Percentiles rank a stretch among this genome's conserved stretches.
Conservation (phyloP, 2,797 vertebrate genomes). For the Glossophaga mutica region DNA sequence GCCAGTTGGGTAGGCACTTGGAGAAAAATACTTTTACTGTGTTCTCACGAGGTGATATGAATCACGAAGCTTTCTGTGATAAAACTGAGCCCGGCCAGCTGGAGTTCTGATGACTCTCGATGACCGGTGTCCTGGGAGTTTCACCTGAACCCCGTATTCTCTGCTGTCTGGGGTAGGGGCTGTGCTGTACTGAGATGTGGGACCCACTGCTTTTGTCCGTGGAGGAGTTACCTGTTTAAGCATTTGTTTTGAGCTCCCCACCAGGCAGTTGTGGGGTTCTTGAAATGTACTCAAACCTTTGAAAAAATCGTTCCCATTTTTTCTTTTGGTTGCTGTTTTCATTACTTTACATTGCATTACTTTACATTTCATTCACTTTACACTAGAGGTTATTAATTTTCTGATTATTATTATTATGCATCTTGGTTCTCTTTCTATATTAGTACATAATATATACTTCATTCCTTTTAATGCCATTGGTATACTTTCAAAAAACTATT, state of each 20-base stretch:
- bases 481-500: not conserved
- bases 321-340: not conserved
- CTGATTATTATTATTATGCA: not conserved
- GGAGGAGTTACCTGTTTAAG: not conserved
- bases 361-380: not conserved
- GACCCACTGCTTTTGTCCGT: not conserved
- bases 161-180: not conserved
- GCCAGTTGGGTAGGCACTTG: not conserved
- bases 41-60: not conserved
- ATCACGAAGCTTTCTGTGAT: constrained; percentile 22
- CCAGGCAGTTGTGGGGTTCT: not conserved
- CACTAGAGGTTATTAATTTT: not conserved
- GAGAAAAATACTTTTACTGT: not conserved
- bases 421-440: not conserved
- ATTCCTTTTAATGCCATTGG: not conserved
- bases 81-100: not conserved
- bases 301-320: not conserved
- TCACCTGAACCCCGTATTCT: not conserved
- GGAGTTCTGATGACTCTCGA: not conserved
- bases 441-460: not conserved
- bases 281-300: not conserved
- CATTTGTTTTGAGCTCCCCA: not conserved
- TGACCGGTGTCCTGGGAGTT: not conserved
- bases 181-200: not conserved
- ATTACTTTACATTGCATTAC: not conserved